Base-by-base conservation (phyloP, 2,797 vertebrate genomes). In the Iguana delicatissima region DNA sequence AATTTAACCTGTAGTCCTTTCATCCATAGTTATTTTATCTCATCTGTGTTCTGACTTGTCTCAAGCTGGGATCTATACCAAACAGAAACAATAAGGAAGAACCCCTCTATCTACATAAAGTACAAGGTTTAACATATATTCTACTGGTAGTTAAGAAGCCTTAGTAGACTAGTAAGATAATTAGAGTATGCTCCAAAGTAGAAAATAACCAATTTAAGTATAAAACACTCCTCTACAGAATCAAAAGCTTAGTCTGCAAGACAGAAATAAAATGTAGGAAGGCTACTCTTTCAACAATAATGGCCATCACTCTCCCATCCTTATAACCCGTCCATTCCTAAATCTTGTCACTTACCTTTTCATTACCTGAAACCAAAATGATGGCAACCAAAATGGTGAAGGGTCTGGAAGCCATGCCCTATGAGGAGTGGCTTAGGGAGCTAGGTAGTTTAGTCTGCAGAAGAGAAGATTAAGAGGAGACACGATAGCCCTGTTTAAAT, bases 71-170 rank as follows among this genome's bases (percentile, higher is more conserved):
- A 16, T 77, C 26, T 42, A 13, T 62, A 85, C 76, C 14, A 91
- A 32, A 5, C n/a, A 84, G 2, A 10, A 7, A n/a, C 38, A 91
- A 32, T 72, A 80, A 93, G 91, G 84, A 2, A 32, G 84, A 90
- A 92, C 85, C 29, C 52, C 29, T 92, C 88, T 86, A 50, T 67
- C 77, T 90, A 81, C 81, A 42, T 86, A 89, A 91, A 91, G 24
- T 1, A 13, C 87, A 94, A 90, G 62, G 64, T 5, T 89, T 86
- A 87, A 29, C 84, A 90, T 32, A 86, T 64, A 74, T 90, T 82
- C 80, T 85, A 1, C 4, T 79, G 50, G 80, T 83, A 88, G 84
- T 91, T 88, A 88, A 85, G 86, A 55, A 80, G 86, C 50, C 74
- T 84, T 85, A 42, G 57, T 64, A 80, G 77, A 81, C 64, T 72